A percentile compares a stretch with the other conserved stretches of the same genome.
These are phyloP conservation scores for Cynocephalus volans DNA, from an alignment of 2,113 vertebrate species.

Conservation along the genomic window DNA sequence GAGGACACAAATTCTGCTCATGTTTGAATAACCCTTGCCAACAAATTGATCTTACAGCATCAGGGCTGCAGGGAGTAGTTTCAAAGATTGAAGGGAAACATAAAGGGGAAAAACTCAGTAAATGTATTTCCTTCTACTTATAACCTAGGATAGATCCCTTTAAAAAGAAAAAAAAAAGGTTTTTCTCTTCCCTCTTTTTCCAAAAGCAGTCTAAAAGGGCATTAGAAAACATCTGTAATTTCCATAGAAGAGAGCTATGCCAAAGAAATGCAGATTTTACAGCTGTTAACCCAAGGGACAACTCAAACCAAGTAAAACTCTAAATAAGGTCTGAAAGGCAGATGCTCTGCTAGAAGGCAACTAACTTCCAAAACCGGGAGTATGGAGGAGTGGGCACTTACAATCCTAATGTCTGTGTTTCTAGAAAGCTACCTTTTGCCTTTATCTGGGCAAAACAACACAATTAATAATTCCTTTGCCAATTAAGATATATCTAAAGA, in stretches of 20 bases:
- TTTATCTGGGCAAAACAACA: constrained; percentile 24
- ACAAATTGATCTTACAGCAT: constrained; percentile 88
- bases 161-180: constrained; percentile 63
- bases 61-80: constrained; percentile 71
- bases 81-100: constrained; percentile 74
- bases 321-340: constrained; percentile 84
- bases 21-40: constrained; percentile 89
- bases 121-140: constrained; percentile 56
- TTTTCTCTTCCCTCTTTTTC: constrained; percentile 22
- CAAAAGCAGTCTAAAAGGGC: constrained; percentile 75
- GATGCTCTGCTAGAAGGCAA: constrained; percentile 61
- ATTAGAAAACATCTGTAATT: constrained; percentile 81
- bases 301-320: constrained; percentile 82
- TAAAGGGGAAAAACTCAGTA: constrained; percentile 58
- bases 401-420: constrained; percentile 53
- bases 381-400: constrained; percentile 35
- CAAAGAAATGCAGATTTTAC: constrained; percentile 85
- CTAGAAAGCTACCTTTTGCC: constrained; percentile 49
- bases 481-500: constrained; percentile 60
- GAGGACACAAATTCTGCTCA: constrained; percentile 87
- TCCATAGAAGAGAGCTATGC: constrained; percentile 73
- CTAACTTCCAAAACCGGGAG: constrained; percentile 68
- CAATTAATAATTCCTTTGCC: constrained; percentile 34
- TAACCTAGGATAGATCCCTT: constrained; percentile 56
- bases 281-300: constrained; percentile 84